Evolutionary conservation across 2,888 invertebrate genomes (phyloP), one percentile per base, ranked within the genome.

Genomic region (Apotomis turbidana): DNA sequence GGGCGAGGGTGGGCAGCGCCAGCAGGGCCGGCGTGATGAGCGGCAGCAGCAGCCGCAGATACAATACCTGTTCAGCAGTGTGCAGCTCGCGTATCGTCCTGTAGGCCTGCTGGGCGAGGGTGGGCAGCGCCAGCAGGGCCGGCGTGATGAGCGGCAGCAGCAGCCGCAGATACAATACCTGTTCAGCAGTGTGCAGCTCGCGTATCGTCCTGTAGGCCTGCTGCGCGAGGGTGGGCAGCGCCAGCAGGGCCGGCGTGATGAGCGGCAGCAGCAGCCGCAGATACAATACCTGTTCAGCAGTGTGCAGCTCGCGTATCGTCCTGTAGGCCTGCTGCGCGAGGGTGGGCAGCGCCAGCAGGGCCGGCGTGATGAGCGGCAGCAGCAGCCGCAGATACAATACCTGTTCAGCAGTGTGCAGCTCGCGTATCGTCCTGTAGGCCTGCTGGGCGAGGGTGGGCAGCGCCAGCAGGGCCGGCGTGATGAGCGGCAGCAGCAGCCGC

Each of bases 21-120:
- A 93, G 80, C 57, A 90, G 77, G 0, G 59, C 15, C 27, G 41
- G 58, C 41, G 38, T 58, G 41, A 41, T 58, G 38, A 41, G 58
- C 58, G 85, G 85, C 77, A 93, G 82, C 49, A 36, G 12, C 74
- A 93, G 80, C 58, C 90, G 77, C 0, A 55, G 59, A 60, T 1
- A 15, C 15, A 15, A 15, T 59, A 90, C 91, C 87, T 91, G 89
- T 13, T 88, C 89, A 5, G 87, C 82, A 0, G 83, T 79, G 61
- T 93, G 93, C 8, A 93, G 74, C 76, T 91, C 90, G 3, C 90
- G 76, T 41, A 93, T 80, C 88, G 93, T 90, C 6, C 90, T 76
- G 76, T 93, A 94, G 0, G 91, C 90, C 75, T 86, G 85, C 15
- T 81, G 85, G 1, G 93, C 93, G 3, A 93, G 83, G 4, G 86